Evolutionary conservation across 2,797 vertebrate species (phyloP), one percentile per base, ranked within the genome.

Genomic region (Semaprochilodus insignis): DNA sequence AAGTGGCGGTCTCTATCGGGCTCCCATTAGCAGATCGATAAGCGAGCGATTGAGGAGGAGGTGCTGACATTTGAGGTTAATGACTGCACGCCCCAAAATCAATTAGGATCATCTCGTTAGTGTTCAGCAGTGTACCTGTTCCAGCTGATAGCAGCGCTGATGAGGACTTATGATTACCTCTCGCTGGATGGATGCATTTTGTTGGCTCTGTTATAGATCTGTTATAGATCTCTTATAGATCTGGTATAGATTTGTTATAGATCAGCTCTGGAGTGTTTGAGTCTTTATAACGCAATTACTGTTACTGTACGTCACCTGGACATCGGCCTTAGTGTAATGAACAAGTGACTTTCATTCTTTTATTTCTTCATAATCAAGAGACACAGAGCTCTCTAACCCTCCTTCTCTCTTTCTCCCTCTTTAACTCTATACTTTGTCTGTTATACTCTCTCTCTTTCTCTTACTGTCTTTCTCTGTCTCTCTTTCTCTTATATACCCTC

Each of bases 1-100:
- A 88, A 92, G 89, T 87, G 89, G 89, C 85, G 88, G 87, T 84
- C 82, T 83, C 57, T 83, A 90, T 90, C 85, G 89, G 88, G 86
- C 85, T 72, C 83, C 85, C 91, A 91, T 91, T 91, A 91, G 85
- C 72, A 82, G 88, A 90, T 91, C 91, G 87, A 92, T 92, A 91
- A 83, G 65, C 83, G 85, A 83, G 86, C 89, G 87, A 88, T 88
- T 75, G 72, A 81, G 80, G 67, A 87, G 74, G 83, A 85, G 83
- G 86, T 71, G 84, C 85, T 88, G 87, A 89, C 87, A 86, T 91
- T 84, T 82, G 84, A 88, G 89, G 89, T 90, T 91, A 91, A 91
- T 90, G 88, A 90, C 85, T 81, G 79, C 55, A 86, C 83, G 81
- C 85, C 83, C 83, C 75, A 85, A 87, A 89, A 90, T 91, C 89